Conservation (phyloP, 2,113 vertebrate species). For the Arothron firmamentum region DNA sequence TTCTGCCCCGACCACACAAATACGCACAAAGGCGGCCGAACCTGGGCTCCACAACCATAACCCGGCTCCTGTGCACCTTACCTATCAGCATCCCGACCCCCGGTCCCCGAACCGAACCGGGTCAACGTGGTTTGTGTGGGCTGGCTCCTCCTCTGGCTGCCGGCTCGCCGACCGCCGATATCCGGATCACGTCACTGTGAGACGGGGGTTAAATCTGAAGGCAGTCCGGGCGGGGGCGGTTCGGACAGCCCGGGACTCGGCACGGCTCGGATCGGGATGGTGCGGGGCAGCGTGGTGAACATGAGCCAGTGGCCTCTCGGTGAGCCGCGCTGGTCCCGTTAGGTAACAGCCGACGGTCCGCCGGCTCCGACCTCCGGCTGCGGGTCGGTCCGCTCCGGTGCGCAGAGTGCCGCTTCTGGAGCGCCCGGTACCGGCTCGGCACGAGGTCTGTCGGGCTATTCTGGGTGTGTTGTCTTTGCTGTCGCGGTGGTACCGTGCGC, state of each 20-base stretch:
- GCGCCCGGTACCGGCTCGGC: not conserved
- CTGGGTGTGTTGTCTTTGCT: constrained; percentile 8
- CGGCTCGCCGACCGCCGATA: too few species aligned
- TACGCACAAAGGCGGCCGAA: not conserved
- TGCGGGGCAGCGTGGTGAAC: constrained; percentile 11
- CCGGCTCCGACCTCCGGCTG: constrained; percentile 1
- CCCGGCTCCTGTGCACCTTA: constrained; percentile 15
- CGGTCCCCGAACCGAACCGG: constrained; percentile 17
- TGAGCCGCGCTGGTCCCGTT: constrained; percentile 5
- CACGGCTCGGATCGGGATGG: constrained; percentile 2
- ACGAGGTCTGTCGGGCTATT: constrained; percentile 17
- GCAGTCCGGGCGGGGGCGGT: not conserved
- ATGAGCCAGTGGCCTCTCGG: constrained; percentile 29
- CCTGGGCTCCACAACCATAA: constrained; percentile 3
- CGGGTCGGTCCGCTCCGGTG: not conserved
- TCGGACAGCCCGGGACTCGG: not conserved
- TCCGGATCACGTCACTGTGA: too few species aligned
- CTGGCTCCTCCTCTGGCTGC: too few species aligned
- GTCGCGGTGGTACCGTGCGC: constrained; percentile 18
- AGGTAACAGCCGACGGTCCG: constrained; percentile 8
- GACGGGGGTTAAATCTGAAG: not conserved
- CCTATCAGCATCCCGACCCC: constrained; percentile 59
- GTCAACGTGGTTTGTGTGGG: not conserved
- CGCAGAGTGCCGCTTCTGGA: not conserved
- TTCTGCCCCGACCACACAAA: not conserved